phyloP scores from a whole-genome alignment of 2,797 vertebrate genomes.

The Dallia pectoralis region DNA sequence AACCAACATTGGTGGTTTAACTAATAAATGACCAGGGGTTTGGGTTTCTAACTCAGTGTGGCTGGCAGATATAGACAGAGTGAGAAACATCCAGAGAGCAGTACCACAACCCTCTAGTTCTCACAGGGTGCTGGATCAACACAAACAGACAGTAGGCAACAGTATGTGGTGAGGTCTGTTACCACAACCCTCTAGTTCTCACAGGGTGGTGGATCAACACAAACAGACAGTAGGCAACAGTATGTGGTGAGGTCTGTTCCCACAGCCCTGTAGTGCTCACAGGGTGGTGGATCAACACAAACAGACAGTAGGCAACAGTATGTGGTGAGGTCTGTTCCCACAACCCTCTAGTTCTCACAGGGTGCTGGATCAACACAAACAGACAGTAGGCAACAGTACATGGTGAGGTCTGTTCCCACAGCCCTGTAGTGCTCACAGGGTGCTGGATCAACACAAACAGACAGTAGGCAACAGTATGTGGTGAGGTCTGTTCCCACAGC shows the following conservation, averaged over 20 bases:
- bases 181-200: background rate
- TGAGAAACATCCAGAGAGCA: background rate
- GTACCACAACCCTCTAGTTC: background rate
- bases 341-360: no score
- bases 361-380: background rate
- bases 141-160: background rate
- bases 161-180: background rate
- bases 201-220: background rate
- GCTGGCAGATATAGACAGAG: background rate
- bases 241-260: background rate
- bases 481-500: background rate
- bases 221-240: background rate
- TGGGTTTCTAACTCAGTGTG: no score
- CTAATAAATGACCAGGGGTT: no score
- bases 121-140: no score
- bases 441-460: background rate
- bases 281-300: background rate
- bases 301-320: background rate
- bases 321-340: background rate
- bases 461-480: background rate
- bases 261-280: no score
- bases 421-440: no score
- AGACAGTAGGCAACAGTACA: background rate
- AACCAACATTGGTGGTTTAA: no score
- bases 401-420: background rate